Evolutionary conservation across 2,797 vertebrate genomes (phyloP).

Genomic region (Squalus acanthias): DNA sequence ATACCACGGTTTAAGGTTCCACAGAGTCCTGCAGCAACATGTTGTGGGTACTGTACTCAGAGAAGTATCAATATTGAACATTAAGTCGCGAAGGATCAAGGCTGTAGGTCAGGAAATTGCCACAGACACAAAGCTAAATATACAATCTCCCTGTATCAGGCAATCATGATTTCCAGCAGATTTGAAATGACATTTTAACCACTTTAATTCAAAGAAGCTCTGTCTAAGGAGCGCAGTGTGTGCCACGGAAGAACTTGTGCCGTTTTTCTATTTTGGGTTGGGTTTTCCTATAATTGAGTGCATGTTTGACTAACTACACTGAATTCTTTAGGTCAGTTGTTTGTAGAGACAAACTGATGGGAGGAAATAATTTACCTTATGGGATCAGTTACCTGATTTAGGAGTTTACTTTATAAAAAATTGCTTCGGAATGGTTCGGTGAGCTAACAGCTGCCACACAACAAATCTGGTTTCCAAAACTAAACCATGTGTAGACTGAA

Average conservation of each 20-base stretch:
- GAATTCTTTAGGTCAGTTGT: slow-evolving; percentile 70
- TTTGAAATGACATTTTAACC: slow-evolving; percentile 85
- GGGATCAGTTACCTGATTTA: slow-evolving; percentile 83
- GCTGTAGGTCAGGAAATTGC: slow-evolving; percentile 79
- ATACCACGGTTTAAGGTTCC: slow-evolving; percentile 11
- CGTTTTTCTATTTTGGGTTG: slow-evolving; percentile 47
- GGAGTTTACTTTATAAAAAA: slow-evolving; percentile 74
- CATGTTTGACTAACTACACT: slow-evolving; percentile 58
- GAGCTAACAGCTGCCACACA: slow-evolving; percentile 33
- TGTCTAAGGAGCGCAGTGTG: slow-evolving; percentile 54
- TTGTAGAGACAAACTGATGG: slow-evolving; percentile 64
- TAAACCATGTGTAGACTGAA: slow-evolving; percentile 36
- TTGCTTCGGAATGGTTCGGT: slow-evolving; percentile 56
- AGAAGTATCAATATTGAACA: slow-evolving; percentile 51
- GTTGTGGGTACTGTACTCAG: not conserved
- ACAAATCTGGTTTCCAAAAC: slow-evolving; percentile 36
- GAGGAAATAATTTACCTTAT: slow-evolving; percentile 73
- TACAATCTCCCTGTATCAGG: slow-evolving; percentile 67
- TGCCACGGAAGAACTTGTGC: slow-evolving; percentile 52
- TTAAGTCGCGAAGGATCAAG: slow-evolving; percentile 74
- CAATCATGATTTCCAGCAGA: slow-evolving; percentile 78
- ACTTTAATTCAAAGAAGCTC: slow-evolving; percentile 71
- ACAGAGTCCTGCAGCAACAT: not conserved
- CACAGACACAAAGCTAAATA: slow-evolving; percentile 81
- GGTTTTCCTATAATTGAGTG: slow-evolving; percentile 58